phyloP scores from a whole-genome alignment of 2,888 invertebrate species.

The Pristionchus maxplancki region DNA sequence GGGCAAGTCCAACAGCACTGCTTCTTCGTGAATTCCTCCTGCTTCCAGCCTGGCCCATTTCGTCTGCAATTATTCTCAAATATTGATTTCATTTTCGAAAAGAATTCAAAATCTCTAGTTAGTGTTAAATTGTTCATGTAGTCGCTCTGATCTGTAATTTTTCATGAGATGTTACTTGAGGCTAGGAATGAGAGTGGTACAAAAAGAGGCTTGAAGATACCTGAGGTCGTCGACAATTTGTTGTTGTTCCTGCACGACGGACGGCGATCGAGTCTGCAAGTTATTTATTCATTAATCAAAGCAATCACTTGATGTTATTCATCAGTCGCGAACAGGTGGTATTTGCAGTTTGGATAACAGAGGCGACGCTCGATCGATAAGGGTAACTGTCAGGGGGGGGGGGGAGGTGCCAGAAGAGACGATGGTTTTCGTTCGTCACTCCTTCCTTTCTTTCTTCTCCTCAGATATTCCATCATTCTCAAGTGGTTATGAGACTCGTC shows the following conservation, averaged over 20 bases:
- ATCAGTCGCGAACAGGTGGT: background rate
- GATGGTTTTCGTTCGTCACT: background rate
- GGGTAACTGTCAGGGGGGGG: background rate
- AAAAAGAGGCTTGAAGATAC: background rate
- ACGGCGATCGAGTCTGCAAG: slow-evolving; percentile 38
- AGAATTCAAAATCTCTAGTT: no score
- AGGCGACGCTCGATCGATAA: background rate
- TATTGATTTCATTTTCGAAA: no score
- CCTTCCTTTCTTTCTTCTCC: background rate
- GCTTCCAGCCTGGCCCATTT: slow-evolving; percentile 44
- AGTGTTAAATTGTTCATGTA: no score
- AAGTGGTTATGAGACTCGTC: slow-evolving; percentile 6
- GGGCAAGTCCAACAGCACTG: background rate
- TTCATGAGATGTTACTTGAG: background rate
- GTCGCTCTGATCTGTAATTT: background rate
- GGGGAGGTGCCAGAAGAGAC: no score
- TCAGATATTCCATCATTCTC: slow-evolving; percentile 45
- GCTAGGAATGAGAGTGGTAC: no score
- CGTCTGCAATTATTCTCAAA: background rate
- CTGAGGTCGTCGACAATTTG: slow-evolving; percentile 14
- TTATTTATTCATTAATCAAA: background rate
- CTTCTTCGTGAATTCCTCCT: slow-evolving; percentile 21
- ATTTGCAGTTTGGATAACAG: background rate
- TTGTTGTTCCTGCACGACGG: slow-evolving; percentile 12
- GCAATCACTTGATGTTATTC: background rate